Conservation (phyloP, 2,888 invertebrate species). For the Dendrolimus pini region DNA sequence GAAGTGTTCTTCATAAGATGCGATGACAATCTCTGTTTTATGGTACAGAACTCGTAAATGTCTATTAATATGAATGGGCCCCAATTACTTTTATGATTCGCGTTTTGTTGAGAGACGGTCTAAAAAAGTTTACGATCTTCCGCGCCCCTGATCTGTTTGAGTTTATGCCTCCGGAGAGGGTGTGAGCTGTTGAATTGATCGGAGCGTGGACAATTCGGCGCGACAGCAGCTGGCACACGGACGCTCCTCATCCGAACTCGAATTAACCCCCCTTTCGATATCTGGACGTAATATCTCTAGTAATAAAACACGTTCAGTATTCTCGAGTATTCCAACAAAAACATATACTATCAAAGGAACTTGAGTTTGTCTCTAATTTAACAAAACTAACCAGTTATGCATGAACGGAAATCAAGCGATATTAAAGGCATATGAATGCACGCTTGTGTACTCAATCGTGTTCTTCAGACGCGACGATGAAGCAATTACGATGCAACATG, state of each 20-base stretch:
- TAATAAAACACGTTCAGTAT: no score
- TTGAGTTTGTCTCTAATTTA: not conserved
- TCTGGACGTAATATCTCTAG: not conserved
- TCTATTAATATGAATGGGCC: constrained; percentile 77
- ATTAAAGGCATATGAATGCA: constrained; percentile 24
- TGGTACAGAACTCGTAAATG: constrained; percentile 70
- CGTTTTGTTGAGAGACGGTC: constrained; percentile 68
- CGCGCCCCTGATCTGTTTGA: constrained; percentile 55
- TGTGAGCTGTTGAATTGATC: constrained; percentile 30
- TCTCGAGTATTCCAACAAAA: no score
- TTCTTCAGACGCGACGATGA: constrained; percentile 43
- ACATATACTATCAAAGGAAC: no score
- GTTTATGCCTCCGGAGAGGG: constrained; percentile 47
- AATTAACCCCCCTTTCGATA: not conserved
- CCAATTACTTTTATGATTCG: constrained; percentile 76
- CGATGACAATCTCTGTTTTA: constrained; percentile 75
- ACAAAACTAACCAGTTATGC: constrained; percentile 10
- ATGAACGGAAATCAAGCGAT: constrained; percentile 22
- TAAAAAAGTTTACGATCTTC: constrained; percentile 71
- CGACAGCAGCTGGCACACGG: constrained; percentile 53
- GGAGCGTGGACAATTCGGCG: constrained; percentile 43
- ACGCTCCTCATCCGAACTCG: constrained; percentile 35
- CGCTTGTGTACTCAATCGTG: constrained; percentile 23
- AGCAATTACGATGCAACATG: constrained; percentile 47
- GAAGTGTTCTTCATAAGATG: constrained; percentile 50